Base-by-base conservation (phyloP, 2,888 invertebrate genomes). In the Apodemia hepburni region DNA sequence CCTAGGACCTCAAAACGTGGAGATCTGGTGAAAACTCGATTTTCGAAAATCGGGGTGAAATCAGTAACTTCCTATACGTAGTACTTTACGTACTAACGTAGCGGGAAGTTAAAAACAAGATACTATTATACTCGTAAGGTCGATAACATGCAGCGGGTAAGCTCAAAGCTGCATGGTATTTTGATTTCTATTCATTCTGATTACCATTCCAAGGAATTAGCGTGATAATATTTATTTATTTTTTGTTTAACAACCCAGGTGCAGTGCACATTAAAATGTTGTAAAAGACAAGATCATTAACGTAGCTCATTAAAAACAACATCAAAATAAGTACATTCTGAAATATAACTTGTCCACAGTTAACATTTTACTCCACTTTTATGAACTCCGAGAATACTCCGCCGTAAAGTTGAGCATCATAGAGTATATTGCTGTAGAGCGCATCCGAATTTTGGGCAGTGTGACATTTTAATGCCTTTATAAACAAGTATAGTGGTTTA, bases 321-420 rank as follows among this genome's bases (percentile, higher is more conserved):
- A 51, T 51, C 51, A 51, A 51, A 51, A 12, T 51, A 27, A 51
- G 51, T 51, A 51, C 51, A 51, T 51, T 12, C 51, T 51, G 51
- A 51, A 51, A 51, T 15, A 51, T 51, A 51, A 51, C 51, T 51
- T 51, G 51, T 51, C 51, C 51, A 51, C 51, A 12, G 51, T 51
- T 51, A 51, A 51, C 51, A 51, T 51, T 51, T 51, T 51, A 51
- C 51, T 51, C 22, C 51, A 51, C 22, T 51, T 51, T 51, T 51
- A 51, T 51, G 51, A 51, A 51, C 51, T 51, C 51, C 51, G 22
- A 51, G 51, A 51, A 51, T 51, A 51, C 51, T 51, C 27, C 51
- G 22, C 15, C 22, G 11, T 27, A 22, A 27, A 51, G 51, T 51
- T 51, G 11, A 3, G 22, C 11, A 27, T 15, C 22, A 4, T 9